A percentile compares a stretch with the other conserved stretches of the same genome.
Evolutionary conservation across 37 sponge, comb jelly and placozoan genomes (phyloP).

Genomic region (Beroe ovata): DNA sequence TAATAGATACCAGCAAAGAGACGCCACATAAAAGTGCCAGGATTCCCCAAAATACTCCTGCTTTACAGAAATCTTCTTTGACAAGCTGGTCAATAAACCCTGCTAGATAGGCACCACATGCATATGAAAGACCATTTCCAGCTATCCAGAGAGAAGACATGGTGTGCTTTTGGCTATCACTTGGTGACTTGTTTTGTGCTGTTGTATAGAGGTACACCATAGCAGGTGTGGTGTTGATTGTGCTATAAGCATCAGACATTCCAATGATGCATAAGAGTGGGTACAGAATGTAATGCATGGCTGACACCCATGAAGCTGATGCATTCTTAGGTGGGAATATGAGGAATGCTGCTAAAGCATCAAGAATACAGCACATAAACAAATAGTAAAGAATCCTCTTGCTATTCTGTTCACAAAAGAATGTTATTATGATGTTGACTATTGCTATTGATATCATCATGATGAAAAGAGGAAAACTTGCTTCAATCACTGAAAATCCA

Average conservation of each 20-base stretch:
- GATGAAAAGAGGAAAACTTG: slow-evolving; percentile 42
- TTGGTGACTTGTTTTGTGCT: background rate
- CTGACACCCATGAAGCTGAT: background rate
- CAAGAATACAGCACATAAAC: background rate
- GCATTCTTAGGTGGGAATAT: slow-evolving; percentile 51
- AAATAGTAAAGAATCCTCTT: slow-evolving; percentile 23
- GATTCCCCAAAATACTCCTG: slow-evolving; percentile 41
- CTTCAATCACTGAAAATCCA: slow-evolving; percentile 5
- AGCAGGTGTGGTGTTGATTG: slow-evolving; percentile 62
- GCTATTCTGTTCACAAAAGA: background rate
- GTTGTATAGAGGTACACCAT: slow-evolving; percentile 2
- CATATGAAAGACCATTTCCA: slow-evolving; percentile 46
- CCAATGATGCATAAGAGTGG: slow-evolving; percentile 30
- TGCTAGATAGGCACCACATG: slow-evolving; percentile 49
- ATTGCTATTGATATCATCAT: slow-evolving; percentile 64
- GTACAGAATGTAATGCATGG: background rate
- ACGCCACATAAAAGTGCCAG: slow-evolving; percentile 24
- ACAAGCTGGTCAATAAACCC: slow-evolving; percentile 56
- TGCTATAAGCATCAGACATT: slow-evolving; percentile 57
- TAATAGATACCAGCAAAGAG: background rate
- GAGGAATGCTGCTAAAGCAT: slow-evolving; percentile 34
- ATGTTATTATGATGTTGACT: slow-evolving; percentile 50
- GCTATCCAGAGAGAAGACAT: slow-evolving; percentile 68
- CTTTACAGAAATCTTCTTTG: slow-evolving; percentile 10
- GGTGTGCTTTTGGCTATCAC: slow-evolving; percentile 43